These are phyloP conservation scores for Chaetura pelagica DNA, from an alignment of 2,113 vertebrate species.

Conservation along the genomic window DNA sequence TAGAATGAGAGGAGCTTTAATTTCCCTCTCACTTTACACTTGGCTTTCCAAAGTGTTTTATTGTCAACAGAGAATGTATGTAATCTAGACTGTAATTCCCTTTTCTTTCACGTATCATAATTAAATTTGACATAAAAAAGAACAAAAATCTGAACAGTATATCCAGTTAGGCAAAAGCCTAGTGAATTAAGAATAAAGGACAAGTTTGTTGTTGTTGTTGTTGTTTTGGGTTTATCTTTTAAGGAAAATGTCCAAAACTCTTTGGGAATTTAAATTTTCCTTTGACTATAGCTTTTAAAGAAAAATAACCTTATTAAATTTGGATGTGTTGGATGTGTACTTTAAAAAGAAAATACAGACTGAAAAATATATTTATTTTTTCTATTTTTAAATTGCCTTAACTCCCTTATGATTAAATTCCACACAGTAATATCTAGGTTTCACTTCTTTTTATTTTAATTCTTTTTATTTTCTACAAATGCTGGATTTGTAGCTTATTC, in stretches of 20 bases:
- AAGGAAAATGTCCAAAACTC: not conserved
- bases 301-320: not conserved
- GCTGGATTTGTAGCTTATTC: not conserved
- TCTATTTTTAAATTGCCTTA: constrained; percentile 30
- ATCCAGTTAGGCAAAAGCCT: not conserved
- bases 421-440: constrained; percentile 28
- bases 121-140: not conserved
- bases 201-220: not conserved
- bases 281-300: not conserved
- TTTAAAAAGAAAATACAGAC: constrained; percentile 4
- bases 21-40: not conserved
- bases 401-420: not conserved
- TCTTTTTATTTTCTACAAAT: not conserved
- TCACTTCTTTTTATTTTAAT: constrained; percentile 44
- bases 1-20: not conserved
- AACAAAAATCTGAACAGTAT: not conserved
- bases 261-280: not conserved
- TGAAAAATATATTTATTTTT: constrained; percentile 41
- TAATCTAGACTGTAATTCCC: not conserved
- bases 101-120: not conserved
- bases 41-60: not conserved
- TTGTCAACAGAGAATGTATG: not conserved
- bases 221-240: not conserved
- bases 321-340: not conserved
- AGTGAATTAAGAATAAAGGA: not conserved